A percentile compares a stretch with the other conserved stretches of the same genome.
Conservation (phyloP, 2,113 vertebrate species). For the Thamnophis sirtalis region DNA sequence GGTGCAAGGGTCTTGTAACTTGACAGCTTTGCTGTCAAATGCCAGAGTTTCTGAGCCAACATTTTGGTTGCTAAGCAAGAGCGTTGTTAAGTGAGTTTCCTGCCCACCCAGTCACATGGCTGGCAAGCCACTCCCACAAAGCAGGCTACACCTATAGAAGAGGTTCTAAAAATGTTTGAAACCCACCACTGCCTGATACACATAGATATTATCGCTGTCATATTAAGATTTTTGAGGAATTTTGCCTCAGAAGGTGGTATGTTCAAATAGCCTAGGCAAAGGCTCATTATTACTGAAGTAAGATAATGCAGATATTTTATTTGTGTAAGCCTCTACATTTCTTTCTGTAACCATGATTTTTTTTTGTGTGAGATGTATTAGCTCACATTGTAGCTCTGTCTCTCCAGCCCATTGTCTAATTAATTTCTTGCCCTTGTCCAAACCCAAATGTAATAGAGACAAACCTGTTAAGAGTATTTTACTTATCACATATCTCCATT, state of each 20-base stretch:
- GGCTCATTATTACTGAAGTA: background rate
- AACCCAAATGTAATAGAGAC: background rate
- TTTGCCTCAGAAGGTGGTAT: background rate
- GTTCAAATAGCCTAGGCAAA: background rate
- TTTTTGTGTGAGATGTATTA: background rate
- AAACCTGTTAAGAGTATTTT: background rate
- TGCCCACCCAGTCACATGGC: too few relatives aligned
- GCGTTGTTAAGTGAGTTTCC: too few relatives aligned
- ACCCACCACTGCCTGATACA: background rate
- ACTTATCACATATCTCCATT: background rate
- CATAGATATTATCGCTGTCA: background rate
- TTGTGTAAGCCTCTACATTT: background rate
- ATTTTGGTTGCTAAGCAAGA: too few relatives aligned
- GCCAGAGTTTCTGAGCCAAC: too few relatives aligned
- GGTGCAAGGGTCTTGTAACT: too few relatives aligned
- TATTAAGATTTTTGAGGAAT: background rate
- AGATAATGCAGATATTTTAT: background rate
- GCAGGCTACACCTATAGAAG: too few relatives aligned
- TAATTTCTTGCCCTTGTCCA: background rate
- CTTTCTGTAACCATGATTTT: background rate
- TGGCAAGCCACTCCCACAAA: too few relatives aligned
- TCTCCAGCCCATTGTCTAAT: background rate
- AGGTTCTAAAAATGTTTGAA: too few relatives aligned
- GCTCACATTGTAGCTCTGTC: background rate
- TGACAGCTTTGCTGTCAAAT: too few relatives aligned